Evolutionary conservation across 2,797 vertebrate genomes (phyloP), one percentile per base, ranked within the genome.

Genomic region (Masticophis lateralis): DNA sequence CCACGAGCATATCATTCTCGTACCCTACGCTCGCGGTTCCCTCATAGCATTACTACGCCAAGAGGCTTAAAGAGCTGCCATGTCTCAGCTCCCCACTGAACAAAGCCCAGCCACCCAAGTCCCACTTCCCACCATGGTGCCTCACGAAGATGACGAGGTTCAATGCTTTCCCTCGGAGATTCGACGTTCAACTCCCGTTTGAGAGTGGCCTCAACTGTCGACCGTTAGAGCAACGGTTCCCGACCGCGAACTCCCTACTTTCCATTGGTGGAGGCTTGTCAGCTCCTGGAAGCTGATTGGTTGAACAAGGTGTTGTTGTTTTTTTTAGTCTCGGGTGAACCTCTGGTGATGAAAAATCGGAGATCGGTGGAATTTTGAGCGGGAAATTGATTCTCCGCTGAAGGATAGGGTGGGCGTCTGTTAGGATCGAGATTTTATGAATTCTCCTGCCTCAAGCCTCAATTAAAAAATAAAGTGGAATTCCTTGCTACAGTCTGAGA

Each of bases 151-250:
- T 16, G 28, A 63, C 20, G 7, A 27, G 9, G 4, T 59, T 93
- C 93, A 2, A 1, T 43, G 0, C 0, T 37, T 4, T 63, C 43
- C 9, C 18, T 74, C 43, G n/a, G 0, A 37, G 4, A 0, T 11
- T 0, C 25, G 0, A 0, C n/a, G 3, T 0, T 93, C 9, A 0
- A 0, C 5, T 0, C 56, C 0, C 0, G 74, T 20, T 55, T 0
- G 22, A 2, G 2, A 4, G 0, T 14, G 1, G 27, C 12, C 0
- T 60, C 55, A 61, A 95, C 95, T 22, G 91, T 0, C 79, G 1
- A 2, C 88, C 8, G 60, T 90, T 90, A 53, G 14, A 5, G 9
- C 56, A 61, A 83, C 86, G 1, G 57, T 27, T 3, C 1, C 47
- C 55, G 56, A 89, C 13, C 32, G 22, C 25, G 25, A 47, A 60